Evolutionary conservation across 2,888 invertebrate species (phyloP).

Genomic region (Clusia tigrina): DNA sequence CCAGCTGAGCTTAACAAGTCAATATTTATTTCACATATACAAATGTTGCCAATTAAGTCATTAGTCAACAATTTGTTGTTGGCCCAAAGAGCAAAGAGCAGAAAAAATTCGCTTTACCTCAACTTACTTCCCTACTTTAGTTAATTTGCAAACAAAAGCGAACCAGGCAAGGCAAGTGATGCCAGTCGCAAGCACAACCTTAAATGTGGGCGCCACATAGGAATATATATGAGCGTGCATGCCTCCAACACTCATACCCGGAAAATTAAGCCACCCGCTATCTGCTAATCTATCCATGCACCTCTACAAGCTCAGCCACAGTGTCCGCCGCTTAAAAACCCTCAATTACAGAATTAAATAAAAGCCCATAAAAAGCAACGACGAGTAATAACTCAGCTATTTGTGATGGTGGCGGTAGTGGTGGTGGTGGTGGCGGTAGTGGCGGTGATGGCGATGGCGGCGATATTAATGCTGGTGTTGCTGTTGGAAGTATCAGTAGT

Average conservation of each 20-base stretch:
- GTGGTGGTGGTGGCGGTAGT: not conserved
- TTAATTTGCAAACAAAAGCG: too few species aligned
- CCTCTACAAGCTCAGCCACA: not conserved
- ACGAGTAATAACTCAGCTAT: not conserved
- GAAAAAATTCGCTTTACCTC: too few species aligned
- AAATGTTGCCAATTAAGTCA: not conserved
- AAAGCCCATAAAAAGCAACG: not conserved
- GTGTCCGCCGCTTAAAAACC: not conserved
- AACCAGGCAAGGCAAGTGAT: too few species aligned
- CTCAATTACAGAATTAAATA: slow-evolving; percentile 12
- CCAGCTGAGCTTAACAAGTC: not conserved
- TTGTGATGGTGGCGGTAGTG: not conserved
- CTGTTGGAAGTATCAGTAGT: too few species aligned
- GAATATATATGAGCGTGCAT: too few species aligned
- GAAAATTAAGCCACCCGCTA: not conserved
- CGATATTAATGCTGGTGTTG: too few species aligned
- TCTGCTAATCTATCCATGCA: not conserved
- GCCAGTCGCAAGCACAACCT: too few species aligned
- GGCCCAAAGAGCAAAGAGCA: too few species aligned
- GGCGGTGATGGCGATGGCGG: too few species aligned
- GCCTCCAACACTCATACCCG: too few species aligned
- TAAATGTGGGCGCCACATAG: too few species aligned
- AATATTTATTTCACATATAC: not conserved
- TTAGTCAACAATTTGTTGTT: not conserved
- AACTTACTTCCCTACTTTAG: too few species aligned